Evolutionary conservation across 37 sponge, comb jelly and placozoan species (phyloP).

Genomic region (Aplysina aerophoba): DNA sequence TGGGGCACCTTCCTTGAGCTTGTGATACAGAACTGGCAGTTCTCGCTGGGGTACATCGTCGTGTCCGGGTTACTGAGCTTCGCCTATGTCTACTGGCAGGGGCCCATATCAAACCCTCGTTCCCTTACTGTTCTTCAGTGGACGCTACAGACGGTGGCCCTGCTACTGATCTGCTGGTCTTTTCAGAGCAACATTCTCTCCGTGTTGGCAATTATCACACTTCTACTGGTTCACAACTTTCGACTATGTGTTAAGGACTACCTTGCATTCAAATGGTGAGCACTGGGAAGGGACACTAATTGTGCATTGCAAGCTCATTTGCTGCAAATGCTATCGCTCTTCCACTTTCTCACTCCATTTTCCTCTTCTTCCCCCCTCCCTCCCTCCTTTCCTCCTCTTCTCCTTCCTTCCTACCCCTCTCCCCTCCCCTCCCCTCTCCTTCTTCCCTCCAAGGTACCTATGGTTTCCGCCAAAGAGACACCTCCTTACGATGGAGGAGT

Average conservation of each 20-base stretch:
- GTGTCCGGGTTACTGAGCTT: constrained; percentile 66
- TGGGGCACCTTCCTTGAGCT: background rate
- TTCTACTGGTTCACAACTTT: constrained; percentile 6
- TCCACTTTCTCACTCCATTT: background rate
- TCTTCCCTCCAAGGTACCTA: background rate
- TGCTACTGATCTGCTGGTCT: constrained; percentile 41
- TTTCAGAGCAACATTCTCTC: constrained; percentile 28
- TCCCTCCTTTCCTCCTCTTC: background rate
- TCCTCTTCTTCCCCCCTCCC: background rate
- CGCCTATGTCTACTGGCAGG: constrained; percentile 62
- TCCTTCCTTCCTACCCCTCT: background rate
- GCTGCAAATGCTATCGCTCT: too few relatives aligned
- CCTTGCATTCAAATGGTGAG: background rate
- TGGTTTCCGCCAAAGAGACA: constrained; percentile 33
- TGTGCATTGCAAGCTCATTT: too few relatives aligned
- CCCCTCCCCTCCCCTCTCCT: background rate
- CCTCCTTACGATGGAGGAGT: constrained; percentile 61
- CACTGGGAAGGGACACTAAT: too few relatives aligned
- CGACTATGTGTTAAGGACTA: background rate
- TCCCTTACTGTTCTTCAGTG: constrained; percentile 72
- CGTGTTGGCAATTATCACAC: background rate
- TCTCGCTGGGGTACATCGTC: constrained; percentile 42
- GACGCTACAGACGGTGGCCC: constrained; percentile 52
- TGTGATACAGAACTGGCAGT: constrained; percentile 42
- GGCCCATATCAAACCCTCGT: constrained; percentile 24